Conservation (phyloP, 2,888 invertebrate species). For the Sphaerophoria rueppellii region DNA sequence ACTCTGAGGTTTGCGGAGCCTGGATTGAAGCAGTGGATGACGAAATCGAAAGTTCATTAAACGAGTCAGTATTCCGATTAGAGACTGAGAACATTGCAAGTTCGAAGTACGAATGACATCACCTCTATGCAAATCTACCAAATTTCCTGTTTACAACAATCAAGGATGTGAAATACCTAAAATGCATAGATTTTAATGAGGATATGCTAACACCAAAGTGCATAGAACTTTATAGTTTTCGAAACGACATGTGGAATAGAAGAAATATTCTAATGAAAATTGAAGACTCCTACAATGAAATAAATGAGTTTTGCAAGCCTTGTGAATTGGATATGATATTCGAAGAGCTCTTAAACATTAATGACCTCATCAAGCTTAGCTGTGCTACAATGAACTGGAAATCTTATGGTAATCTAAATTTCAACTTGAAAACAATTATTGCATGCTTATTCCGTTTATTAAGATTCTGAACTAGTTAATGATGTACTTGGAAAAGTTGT, state of each 20-base stretch:
- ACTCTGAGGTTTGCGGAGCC: slow-evolving; percentile 82
- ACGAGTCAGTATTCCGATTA: slow-evolving; percentile 47
- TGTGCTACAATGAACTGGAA: slow-evolving; percentile 91
- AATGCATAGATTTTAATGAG: background rate
- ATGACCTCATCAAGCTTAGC: slow-evolving; percentile 86
- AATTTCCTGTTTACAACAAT: slow-evolving; percentile 47
- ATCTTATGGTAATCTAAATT: slow-evolving; percentile 85
- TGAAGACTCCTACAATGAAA: slow-evolving; percentile 91
- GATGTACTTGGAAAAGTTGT: slow-evolving; percentile 77
- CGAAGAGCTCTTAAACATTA: slow-evolving; percentile 89
- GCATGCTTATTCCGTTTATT: background rate
- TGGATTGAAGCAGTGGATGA: slow-evolving; percentile 83
- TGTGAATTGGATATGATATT: slow-evolving; percentile 91
- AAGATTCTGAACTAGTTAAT: slow-evolving; percentile 76
- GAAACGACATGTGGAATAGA: slow-evolving; percentile 78
- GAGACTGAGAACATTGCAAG: background rate
- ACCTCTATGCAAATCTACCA: slow-evolving; percentile 59
- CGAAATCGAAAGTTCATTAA: slow-evolving; percentile 35
- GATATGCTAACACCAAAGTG: slow-evolving; percentile 75
- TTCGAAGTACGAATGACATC: background rate
- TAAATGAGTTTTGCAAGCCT: slow-evolving; percentile 87
- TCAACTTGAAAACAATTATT: background rate
- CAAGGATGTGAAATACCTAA: slow-evolving; percentile 66
- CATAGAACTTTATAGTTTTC: slow-evolving; percentile 76
- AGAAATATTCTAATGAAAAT: slow-evolving; percentile 84